Evolutionary conservation across 2,888 invertebrate species (phyloP).

Genomic region (Halictus quadricinctus): DNA sequence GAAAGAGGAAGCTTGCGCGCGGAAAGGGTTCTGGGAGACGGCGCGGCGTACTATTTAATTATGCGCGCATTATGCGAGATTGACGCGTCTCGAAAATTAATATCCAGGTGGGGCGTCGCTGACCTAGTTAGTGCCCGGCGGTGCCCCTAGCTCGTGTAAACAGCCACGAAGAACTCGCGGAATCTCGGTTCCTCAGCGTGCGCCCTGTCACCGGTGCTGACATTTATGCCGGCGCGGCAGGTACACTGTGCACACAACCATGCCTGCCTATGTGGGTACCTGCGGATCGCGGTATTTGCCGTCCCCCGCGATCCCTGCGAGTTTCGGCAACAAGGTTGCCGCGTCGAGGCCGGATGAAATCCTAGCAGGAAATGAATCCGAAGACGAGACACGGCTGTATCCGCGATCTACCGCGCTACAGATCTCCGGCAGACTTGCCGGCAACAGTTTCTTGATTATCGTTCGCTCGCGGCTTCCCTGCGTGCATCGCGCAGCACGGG

Average conservation of each 20-base stretch:
- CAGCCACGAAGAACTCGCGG: conserved; percentile 69
- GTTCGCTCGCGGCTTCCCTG: background rate
- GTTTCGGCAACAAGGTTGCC: conserved; percentile 11
- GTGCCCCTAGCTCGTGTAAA: conserved; percentile 73
- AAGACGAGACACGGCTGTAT: conserved; percentile 15
- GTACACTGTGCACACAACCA: background rate
- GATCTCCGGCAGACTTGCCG: background rate
- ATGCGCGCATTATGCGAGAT: conserved; percentile 77
- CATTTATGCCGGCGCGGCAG: conserved; percentile 16
- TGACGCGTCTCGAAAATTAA: conserved; percentile 78
- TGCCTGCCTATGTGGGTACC: conserved; percentile 24
- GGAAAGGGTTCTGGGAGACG: background rate
- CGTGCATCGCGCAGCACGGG: background rate
- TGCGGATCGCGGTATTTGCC: conserved; percentile 42
- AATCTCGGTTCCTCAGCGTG: conserved; percentile 52
- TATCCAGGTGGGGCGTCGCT: conserved; percentile 66
- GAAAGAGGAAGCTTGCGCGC: background rate
- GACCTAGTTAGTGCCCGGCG: conserved; percentile 68
- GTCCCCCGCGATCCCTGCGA: conserved; percentile 22
- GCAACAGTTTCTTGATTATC: conserved; percentile 20
- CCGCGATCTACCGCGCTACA: conserved; percentile 7
- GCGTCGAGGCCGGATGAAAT: conserved; percentile 15
- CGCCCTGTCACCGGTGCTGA: conserved; percentile 13
- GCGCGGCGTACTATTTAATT: conserved; percentile 71
- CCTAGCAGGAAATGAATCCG: conserved; percentile 32